Evolutionary conservation across 2,797 vertebrate species (phyloP).

Genomic region (Pelochelys cantorii): DNA sequence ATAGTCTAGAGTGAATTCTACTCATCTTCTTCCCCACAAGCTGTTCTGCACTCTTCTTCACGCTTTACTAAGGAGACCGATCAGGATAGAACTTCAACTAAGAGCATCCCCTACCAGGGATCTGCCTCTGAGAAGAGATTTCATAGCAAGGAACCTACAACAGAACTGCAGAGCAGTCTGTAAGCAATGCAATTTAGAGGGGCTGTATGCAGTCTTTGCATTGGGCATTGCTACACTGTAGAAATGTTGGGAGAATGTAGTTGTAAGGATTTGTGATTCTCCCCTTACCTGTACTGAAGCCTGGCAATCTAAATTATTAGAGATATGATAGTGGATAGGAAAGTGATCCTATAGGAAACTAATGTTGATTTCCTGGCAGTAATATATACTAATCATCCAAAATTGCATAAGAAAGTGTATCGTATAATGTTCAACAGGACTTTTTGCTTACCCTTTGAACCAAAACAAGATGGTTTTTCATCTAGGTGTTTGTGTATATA

Average conservation of each 20-base stretch:
- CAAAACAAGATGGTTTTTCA: background rate
- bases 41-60: too few species aligned
- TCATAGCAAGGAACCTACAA: background rate
- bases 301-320: background rate
- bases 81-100: background rate
- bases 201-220: background rate
- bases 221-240: background rate
- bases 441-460: background rate
- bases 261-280: background rate
- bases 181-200: background rate
- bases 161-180: accelerated
- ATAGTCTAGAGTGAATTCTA: background rate
- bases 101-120: background rate
- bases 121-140: background rate
- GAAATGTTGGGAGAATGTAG: background rate
- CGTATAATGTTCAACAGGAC: background rate
- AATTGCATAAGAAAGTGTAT: background rate
- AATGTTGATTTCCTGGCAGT: background rate
- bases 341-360: background rate
- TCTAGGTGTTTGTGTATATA: background rate
- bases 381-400: background rate
- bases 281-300: background rate
- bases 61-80: too few species aligned
- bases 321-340: background rate
- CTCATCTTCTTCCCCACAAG: background rate